Conservation (phyloP, 2,888 invertebrate species). For the Nomada ferruginata region DNA sequence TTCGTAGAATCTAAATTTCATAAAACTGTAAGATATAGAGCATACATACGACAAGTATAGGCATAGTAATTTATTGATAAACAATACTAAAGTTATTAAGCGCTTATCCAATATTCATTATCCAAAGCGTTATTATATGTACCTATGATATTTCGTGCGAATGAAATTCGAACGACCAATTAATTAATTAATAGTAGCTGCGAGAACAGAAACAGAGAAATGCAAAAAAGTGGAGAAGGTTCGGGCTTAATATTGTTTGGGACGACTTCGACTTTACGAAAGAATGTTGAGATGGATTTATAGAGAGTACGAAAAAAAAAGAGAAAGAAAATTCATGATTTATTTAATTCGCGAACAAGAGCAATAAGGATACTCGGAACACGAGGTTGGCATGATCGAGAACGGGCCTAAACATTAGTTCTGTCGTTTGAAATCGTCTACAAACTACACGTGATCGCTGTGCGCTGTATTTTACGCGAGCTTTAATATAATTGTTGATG, state of each 20-base stretch:
- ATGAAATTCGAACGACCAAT: conserved; percentile 38
- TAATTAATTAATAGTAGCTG: background rate
- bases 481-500: conserved; percentile 60
- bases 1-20: conserved; percentile 4
- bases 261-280: background rate
- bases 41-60: background rate
- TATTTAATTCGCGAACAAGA: conserved; percentile 20
- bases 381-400: conserved; percentile 15
- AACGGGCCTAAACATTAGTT: conserved; percentile 54
- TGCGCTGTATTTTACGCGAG: conserved; percentile 46
- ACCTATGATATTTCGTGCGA: conserved; percentile 37
- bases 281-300: background rate
- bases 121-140: conserved; percentile 24
- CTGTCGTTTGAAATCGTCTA: conserved; percentile 9
- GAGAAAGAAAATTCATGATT: conserved; percentile 4
- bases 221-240: background rate
- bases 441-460: conserved; percentile 35
- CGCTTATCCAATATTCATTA: conserved; percentile 30
- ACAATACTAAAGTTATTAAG: conserved; percentile 13
- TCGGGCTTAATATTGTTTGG: background rate
- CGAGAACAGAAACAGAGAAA: background rate
- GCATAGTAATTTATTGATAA: conserved; percentile 14
- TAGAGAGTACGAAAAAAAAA: too few species aligned
- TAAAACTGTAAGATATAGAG: background rate
- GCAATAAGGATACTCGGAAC: conserved; percentile 37